These are phyloP conservation scores for Eutrigla gurnardus DNA, from an alignment of 2,797 vertebrate species.

Conservation along the genomic window DNA sequence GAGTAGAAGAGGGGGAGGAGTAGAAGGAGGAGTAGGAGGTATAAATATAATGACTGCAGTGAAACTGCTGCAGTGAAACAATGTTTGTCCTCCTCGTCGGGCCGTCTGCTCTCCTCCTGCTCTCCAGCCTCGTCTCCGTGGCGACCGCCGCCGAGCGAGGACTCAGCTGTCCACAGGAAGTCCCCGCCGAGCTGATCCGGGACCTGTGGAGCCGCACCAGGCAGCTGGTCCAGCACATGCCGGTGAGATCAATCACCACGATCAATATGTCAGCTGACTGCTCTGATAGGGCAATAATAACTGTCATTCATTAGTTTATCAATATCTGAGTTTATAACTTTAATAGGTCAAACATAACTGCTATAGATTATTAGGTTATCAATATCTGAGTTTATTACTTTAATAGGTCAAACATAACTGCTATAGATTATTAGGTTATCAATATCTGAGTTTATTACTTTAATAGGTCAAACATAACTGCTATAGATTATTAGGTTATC, in stretches of 20 bases:
- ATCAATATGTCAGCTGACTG: background rate
- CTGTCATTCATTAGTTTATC: background rate
- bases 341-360: background rate
- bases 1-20: background rate
- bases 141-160: background rate
- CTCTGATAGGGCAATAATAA: background rate
- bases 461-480: background rate
- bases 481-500: background rate
- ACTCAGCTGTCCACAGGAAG: conserved; percentile 48
- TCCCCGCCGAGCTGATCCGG: conserved; percentile 54
- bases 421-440: background rate
- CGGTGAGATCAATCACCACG: conserved; percentile 51
- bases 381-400: background rate
- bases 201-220: conserved; percentile 62
- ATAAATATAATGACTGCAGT: conserved; percentile 70
- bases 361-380: background rate
- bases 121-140: conserved; percentile 15
- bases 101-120: conserved; percentile 18
- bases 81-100: conserved; percentile 51
- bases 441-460: background rate
- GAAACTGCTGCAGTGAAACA: conserved; percentile 36
- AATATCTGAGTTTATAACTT: background rate
- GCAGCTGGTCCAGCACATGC: conserved; percentile 51
- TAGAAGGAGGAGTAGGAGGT: conserved; percentile 29
- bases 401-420: background rate